Evolutionary conservation across 1,140 invertebrate species (phyloP), one percentile per base, ranked within the genome.

Genomic region (Drosophila elegans): DNA sequence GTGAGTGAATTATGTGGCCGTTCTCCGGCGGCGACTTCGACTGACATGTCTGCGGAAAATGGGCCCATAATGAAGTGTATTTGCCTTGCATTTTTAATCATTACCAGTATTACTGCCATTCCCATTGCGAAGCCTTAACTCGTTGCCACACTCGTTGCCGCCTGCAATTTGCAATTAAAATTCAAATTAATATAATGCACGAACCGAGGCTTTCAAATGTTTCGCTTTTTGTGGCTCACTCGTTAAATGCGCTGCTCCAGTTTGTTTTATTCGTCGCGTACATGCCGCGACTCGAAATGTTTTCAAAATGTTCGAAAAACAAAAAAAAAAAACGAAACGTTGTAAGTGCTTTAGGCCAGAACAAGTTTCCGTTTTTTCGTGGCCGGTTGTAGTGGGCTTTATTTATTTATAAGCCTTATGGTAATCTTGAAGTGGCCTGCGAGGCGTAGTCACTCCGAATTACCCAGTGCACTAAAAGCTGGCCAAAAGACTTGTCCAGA

Each of bases 31-130:
- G 73, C 36, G 53, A 76, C 29, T 64, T 29, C 52, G 48, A 54
- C 48, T 53, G 74, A 86, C 83, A 74, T 63, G 69, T 59, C 56
- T 42, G 64, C 52, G 56, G 75, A 83, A 89, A 86, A 86, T 89
- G 83, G 83, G 71, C 83, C 79, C 66, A 73, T 86, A 86, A 86
- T 86, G 83, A 86, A 89, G 84, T 72, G 84, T 89, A 86, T 86
- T 86, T 80, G 73, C 66, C 61, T 62, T 74, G 84, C 83, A 86
- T 86, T 67, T 79, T 67, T 89, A 86, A 86, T 73, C 82, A 76
- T 42, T 63, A 34, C 60, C 25, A n/a, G 55, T 64, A 32, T 27
- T 1, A 27, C 12, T 53, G 9, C 45, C 54, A 34, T 51, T 36
- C 45, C 45, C 64, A 63, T 45, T 36, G 5, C 16, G 16, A 52